Conservation (phyloP, 1,140 invertebrate genomes). For the Panonychus citri region DNA sequence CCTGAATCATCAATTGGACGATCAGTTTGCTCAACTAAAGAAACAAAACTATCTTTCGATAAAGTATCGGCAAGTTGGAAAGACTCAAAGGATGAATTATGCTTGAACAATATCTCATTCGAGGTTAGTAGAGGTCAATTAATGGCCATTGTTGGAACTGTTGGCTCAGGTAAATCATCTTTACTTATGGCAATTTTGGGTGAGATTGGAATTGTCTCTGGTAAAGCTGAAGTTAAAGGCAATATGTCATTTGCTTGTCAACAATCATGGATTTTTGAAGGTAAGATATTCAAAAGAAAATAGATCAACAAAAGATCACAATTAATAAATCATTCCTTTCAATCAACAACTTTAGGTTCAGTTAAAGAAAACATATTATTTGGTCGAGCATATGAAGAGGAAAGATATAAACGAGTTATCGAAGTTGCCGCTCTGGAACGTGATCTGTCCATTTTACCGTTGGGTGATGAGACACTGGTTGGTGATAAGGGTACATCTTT, state of each 20-base stretch:
- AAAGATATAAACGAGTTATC: conserved; percentile 42
- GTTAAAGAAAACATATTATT: conserved; percentile 62
- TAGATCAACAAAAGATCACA: too few species aligned
- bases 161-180: conserved; percentile 39
- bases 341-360: conserved; percentile 22
- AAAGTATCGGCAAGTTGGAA: conserved; percentile 21
- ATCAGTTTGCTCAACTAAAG: conserved; percentile 10
- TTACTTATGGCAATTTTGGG: conserved; percentile 17
- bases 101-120: conserved; percentile 33
- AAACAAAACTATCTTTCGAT: conserved; percentile 18
- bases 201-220: conserved; percentile 31
- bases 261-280: conserved; percentile 62
- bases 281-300: conserved; percentile 17
- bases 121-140: conserved; percentile 37
- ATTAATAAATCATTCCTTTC: conserved; percentile 27
- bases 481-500: conserved; percentile 52
- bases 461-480: conserved; percentile 20
- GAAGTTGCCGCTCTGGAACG: conserved; percentile 18
- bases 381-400: conserved; percentile 37
- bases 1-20: not conserved
- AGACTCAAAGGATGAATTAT: conserved; percentile 11
- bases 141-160: conserved; percentile 46
- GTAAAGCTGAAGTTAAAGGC: conserved; percentile 42
- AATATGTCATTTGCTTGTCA: conserved; percentile 68
- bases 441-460: conserved; percentile 15